These are phyloP conservation scores for Ceratina calcarata DNA, from an alignment of 1,140 invertebrate genomes.

Conservation along the genomic window DNA sequence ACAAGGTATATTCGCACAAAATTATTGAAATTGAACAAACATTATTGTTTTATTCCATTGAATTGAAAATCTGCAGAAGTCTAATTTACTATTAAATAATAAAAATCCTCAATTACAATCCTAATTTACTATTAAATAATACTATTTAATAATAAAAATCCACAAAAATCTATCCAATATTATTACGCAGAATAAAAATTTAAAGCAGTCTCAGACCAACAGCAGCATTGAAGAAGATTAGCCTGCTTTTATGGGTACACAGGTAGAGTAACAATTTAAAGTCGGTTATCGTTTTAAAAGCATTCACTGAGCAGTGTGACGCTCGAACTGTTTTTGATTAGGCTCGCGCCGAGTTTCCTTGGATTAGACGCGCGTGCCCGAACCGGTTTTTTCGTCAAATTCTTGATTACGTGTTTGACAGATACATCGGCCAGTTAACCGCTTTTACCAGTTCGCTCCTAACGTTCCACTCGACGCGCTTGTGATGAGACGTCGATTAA, in stretches of 20 bases:
- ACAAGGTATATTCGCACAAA: no score
- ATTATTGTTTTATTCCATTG: no score
- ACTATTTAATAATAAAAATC: no score
- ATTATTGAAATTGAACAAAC: no score
- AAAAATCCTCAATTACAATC: no score
- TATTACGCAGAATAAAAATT: no score
- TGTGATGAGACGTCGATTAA: neutral
- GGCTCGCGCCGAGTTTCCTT: neutral
- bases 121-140: no score
- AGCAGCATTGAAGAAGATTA: no score
- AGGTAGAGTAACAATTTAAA: conserved; percentile 31
- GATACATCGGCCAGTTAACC: conserved; percentile 41
- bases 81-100: no score
- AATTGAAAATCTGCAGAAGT: no score
- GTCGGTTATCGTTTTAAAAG: conserved; percentile 16
- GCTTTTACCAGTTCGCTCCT: conserved; percentile 39
- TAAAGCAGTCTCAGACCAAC: no score
- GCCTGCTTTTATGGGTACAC: neutral
- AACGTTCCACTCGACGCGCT: neutral
- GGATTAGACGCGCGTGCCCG: conserved; percentile 17
- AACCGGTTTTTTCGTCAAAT: conserved; percentile 57
- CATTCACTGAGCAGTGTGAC: conserved; percentile 2
- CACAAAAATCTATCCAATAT: no score
- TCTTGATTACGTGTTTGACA: conserved; percentile 40
- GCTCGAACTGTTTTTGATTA: conserved; percentile 10